Conservation (phyloP, 1,140 invertebrate species). For the Ceratina japonica region DNA sequence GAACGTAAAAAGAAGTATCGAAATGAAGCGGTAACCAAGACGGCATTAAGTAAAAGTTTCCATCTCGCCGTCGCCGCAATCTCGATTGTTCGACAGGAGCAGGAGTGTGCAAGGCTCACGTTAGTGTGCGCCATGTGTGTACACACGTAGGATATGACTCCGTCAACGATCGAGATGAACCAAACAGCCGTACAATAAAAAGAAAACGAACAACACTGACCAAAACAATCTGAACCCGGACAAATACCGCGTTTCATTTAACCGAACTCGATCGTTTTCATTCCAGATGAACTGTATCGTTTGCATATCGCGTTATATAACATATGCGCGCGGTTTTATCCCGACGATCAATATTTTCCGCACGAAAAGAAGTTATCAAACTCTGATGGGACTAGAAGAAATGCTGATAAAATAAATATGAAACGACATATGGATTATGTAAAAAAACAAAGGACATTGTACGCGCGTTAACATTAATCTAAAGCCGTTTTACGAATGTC, state of each 20-base stretch:
- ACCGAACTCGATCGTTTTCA: not conserved
- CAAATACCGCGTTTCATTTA: not conserved
- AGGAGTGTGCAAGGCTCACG: not conserved
- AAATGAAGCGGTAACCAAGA: not conserved
- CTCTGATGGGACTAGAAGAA: not conserved
- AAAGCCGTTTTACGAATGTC: not conserved
- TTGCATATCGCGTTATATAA: not conserved
- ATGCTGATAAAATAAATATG: not conserved
- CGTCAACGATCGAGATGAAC: not conserved
- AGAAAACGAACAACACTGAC: not conserved
- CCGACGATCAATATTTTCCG: slow-evolving; percentile 41
- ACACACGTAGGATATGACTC: not conserved
- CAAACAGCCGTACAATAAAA: no score
- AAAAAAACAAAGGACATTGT: slow-evolving; percentile 16
- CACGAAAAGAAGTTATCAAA: not conserved
- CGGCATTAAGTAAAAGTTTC: not conserved
- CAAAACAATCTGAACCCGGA: not conserved
- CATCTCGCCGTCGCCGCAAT: not conserved
- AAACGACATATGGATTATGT: not conserved
- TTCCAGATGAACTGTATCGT: not conserved
- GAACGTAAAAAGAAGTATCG: no score
- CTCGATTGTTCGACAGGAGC: not conserved
- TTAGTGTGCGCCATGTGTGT: no score
- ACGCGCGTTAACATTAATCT: no score
- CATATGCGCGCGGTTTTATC: not conserved